Evolutionary conservation across 2,113 vertebrate genomes (phyloP), one percentile per base, ranked within the genome.

Genomic region (Dipodomys stephensi): DNA sequence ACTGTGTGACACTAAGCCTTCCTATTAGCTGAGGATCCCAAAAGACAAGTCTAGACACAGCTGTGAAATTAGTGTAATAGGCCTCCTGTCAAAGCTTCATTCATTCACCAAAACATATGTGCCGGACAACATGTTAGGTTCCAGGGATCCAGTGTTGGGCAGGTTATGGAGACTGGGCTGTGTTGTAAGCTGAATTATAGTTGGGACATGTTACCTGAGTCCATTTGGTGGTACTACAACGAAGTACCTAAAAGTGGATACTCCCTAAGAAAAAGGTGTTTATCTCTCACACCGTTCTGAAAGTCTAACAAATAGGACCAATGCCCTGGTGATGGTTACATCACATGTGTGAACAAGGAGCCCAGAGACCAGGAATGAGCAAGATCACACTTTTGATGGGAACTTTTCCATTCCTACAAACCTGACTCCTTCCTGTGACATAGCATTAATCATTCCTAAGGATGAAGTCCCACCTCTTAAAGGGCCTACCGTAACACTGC

Each of bases 71-170:
- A 8, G 39, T 68, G 44, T 77, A 13, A 20, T 7, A 15, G 35
- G 9, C 19, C 30, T 64, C 22, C 25, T 65, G 67, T 68, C 60
- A 32, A 74, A 72, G 79, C 35, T 7, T 12, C 39, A 22, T 6
- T 84, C 30, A n/a, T 64, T 72, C 71, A 7, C 15, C 22, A 77
- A 77, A 72, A n/a, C 68, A 62, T 60, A 1, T 22, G 44, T 4
- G 27, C 13, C 53, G 12, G 4, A 25, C 32, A 3, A 12, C 0
- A 9, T 13, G 20, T 9, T 27, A 10, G 44, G n/a, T 20, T 72
- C 39, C 68, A 8, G 0, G 78, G 19, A 64, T 35, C 13, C 4
- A 15, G 8, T 22, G n/a, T 23, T 64, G 49, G n/a, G 35, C 28
- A 27, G 19, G 7, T 27, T 1, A 8, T 32, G 28, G 27, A 44